Evolutionary conservation across 2,888 invertebrate genomes (phyloP).

Genomic region (Bruchidius siliquastri): DNA sequence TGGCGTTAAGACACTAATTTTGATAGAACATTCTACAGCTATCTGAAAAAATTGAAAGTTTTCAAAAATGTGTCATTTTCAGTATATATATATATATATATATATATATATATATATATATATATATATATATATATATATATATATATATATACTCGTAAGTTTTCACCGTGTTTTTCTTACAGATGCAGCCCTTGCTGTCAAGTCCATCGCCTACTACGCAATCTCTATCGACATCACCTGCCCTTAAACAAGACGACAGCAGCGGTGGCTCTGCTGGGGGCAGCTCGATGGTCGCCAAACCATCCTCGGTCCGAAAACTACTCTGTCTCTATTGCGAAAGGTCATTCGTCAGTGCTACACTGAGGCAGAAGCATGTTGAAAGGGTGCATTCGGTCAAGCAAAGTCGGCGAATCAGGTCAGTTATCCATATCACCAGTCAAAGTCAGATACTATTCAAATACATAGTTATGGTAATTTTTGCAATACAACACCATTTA

Average conservation of each 20-base stretch:
- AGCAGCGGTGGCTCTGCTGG: not conserved
- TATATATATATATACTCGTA: no score
- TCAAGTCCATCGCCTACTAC: not conserved
- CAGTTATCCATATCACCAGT: not conserved
- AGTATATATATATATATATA: no score
- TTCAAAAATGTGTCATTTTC: no score
- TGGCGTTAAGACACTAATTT: no score
- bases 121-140: no score
- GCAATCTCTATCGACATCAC: slow-evolving; percentile 2
- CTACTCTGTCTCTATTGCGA: slow-evolving; percentile 48
- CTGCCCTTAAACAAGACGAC: slow-evolving; percentile 13
- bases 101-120: no score
- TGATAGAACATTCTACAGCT: no score
- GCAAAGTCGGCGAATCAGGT: slow-evolving; percentile 35
- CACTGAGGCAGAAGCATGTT: slow-evolving; percentile 46
- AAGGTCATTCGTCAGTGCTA: slow-evolving; percentile 44
- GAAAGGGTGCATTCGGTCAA: slow-evolving; percentile 45
- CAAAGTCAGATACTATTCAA: no score
- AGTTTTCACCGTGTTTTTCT: not conserved
- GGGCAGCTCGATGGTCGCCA: slow-evolving; percentile 6
- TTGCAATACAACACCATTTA: no score
- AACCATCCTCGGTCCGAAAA: slow-evolving; percentile 31
- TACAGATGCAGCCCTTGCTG: not conserved
- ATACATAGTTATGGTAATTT: no score
- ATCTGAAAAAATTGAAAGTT: no score